phyloP scores from a whole-genome alignment of 2,888 invertebrate species.

The Deilephila elpenor region DNA sequence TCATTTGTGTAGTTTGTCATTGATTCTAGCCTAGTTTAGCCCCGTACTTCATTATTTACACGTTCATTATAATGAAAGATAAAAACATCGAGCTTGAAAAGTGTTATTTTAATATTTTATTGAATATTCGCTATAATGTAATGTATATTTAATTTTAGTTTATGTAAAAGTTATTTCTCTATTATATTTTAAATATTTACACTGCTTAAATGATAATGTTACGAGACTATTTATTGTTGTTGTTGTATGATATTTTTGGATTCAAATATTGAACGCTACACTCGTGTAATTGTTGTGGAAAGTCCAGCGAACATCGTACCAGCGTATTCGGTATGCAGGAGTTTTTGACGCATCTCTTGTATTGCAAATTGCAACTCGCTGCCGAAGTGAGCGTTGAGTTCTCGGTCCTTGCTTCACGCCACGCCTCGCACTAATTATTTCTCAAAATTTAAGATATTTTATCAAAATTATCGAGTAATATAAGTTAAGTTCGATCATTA shows the following conservation, averaged over 20 bases:
- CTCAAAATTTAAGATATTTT: conserved; percentile 74
- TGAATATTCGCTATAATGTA: conserved; percentile 77
- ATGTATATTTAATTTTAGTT: conserved; percentile 68
- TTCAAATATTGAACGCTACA: conserved; percentile 76
- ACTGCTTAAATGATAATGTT: conserved; percentile 81
- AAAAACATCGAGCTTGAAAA: conserved; percentile 81
- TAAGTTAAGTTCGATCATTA: conserved; percentile 73
- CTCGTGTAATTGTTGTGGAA: conserved; percentile 71
- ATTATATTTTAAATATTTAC: conserved; percentile 82
- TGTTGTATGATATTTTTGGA: conserved; percentile 82
- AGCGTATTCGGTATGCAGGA: conserved; percentile 50
- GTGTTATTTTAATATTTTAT: conserved; percentile 78
- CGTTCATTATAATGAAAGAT: conserved; percentile 58
- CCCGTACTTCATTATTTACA: conserved; percentile 50
- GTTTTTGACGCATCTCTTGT: conserved; percentile 35
- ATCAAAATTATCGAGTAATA: conserved; percentile 70
- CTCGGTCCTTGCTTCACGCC: conserved; percentile 61
- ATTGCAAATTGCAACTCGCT: conserved; percentile 27
- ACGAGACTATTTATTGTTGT: conserved; percentile 78
- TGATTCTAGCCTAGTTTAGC: conserved; percentile 74
- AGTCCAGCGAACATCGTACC: conserved; percentile 44
- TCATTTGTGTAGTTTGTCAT: conserved; percentile 71
- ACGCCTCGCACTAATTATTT: conserved; percentile 78
- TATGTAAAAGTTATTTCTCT: conserved; percentile 67
- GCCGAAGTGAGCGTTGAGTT: conserved; percentile 49